A percentile compares a stretch with the other conserved stretches of the same genome.
phyloP scores from a whole-genome alignment of 1,140 invertebrate species.

The Homalodisca vitripennis region DNA sequence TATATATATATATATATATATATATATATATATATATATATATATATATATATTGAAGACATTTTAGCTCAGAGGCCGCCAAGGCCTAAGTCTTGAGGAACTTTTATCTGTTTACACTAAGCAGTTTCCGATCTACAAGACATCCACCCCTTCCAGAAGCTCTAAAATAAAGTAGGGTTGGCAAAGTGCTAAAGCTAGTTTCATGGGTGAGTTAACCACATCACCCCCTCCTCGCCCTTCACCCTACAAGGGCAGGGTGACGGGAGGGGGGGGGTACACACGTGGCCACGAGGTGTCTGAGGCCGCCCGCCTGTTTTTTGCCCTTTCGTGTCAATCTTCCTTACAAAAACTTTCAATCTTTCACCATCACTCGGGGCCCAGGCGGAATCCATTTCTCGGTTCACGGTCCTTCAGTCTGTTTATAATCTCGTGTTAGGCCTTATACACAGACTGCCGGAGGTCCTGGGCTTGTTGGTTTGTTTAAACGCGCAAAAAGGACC shows the following conservation, averaged over 20 bases:
- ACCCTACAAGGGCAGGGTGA: constrained; percentile 5
- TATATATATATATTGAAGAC: too few relatives aligned
- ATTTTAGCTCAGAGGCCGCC: too few relatives aligned
- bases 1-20: too few relatives aligned
- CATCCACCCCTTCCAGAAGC: too few relatives aligned
- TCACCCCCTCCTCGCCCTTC: not conserved
- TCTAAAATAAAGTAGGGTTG: too few relatives aligned
- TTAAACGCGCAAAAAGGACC: not conserved
- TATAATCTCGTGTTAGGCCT: not conserved
- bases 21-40: too few relatives aligned
- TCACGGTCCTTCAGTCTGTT: not conserved
- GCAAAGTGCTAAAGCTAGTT: constrained; percentile 5
- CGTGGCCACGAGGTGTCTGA: constrained; percentile 7
- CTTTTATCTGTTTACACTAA: too few relatives aligned
- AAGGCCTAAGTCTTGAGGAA: too few relatives aligned
- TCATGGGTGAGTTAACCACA: constrained; percentile 2
- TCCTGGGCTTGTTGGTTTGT: not conserved
- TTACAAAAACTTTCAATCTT: constrained; percentile 9
- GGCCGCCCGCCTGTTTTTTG: not conserved
- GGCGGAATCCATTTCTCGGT: constrained; percentile 7
- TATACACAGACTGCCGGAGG: not conserved
- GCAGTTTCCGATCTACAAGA: too few relatives aligned
- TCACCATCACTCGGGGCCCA: not conserved
- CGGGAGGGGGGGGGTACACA: too few relatives aligned
- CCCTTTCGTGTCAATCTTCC: not conserved